A percentile compares a stretch with the other conserved stretches of the same genome.
These are phyloP conservation scores for Aphis craccivora DNA, from an alignment of 1,140 invertebrate species.

Conservation along the genomic window DNA sequence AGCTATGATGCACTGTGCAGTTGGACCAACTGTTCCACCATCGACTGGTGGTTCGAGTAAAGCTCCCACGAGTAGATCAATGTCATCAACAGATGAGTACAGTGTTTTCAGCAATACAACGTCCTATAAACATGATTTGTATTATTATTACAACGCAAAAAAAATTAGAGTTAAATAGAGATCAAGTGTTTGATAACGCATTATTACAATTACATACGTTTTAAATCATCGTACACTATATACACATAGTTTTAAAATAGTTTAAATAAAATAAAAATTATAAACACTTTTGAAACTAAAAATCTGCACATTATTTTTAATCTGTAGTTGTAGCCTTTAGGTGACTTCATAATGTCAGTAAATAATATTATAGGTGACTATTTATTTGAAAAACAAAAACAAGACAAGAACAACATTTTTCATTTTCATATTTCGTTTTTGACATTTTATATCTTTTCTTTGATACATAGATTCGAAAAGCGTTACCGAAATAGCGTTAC, in stretches of 20 bases:
- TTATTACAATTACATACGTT: too few relatives aligned
- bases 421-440: not conserved
- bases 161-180: too few relatives aligned
- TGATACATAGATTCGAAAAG: too few relatives aligned
- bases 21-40: conserved; percentile 79
- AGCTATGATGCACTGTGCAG: conserved; percentile 82
- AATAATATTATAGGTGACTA: not conserved
- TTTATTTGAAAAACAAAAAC: not conserved
- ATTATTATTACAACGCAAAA: too few relatives aligned
- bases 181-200: too few relatives aligned
- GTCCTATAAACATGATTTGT: conserved; percentile 62
- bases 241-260: too few relatives aligned
- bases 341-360: not conserved
- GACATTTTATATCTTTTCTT: too few relatives aligned
- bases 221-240: too few relatives aligned
- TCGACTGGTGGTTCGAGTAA: conserved; percentile 74
- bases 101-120: conserved; percentile 65
- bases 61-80: conserved; percentile 85
- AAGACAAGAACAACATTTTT: not conserved
- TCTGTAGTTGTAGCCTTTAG: not conserved
- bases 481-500: too few relatives aligned
- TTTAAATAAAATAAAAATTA: too few relatives aligned
- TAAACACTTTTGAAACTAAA: too few relatives aligned
- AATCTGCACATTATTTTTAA: not conserved
- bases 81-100: conserved; percentile 74